Base-by-base conservation (phyloP, 2,888 invertebrate genomes). In the Oegoconia quadripuncta region DNA sequence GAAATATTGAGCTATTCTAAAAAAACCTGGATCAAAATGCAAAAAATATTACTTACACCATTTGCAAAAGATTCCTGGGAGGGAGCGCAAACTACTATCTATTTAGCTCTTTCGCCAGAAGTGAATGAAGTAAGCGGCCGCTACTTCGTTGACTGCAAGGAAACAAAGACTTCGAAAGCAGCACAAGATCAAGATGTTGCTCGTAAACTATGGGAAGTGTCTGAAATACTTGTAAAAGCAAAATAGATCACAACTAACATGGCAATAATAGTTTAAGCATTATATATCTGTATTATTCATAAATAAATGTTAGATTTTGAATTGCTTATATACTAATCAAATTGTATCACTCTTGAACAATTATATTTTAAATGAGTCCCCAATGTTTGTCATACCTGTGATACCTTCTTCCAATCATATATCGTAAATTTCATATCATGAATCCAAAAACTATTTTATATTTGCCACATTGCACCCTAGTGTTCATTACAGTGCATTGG, bases 201-300 rank as follows among this genome's bases (percentile, higher is more conserved):
- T 0, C 74, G 73, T 41, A 88, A 91, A 74, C 62, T 93, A 8
- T 93, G 92, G 92, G 52, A 75, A 34, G 86, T 88, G 9, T 91
- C 91, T 64, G 90, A 89, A 63, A 88, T 84, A 52, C 29, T 54
- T 2, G 59, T 66, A 7, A 53, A 58, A 12, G 44, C 62, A 27
- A 45, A 52, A 27, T 27, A 13, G 14, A 13, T n/a, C 2, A 3
- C 12, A 22, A 9, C 22, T 9, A 22, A 22, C 22, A 22, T 22
- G 22, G 7, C 22, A 2, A 9, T 9, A 22, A 22, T 22, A n/a
- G n/a, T n/a, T n/a, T n/a, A n/a, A n/a, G n/a, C n/a, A n/a, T n/a
- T n/a, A n/a, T n/a, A n/a, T n/a, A n/a, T n/a, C n/a, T n/a, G n/a
- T n/a, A n/a, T n/a, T n/a, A n/a, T n/a, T n/a, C n/a, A n/a, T n/a